A percentile compares a stretch with the other conserved stretches of the same genome.
phyloP scores from a whole-genome alignment of 2,888 invertebrate species.

The Diabrotica balteata region DNA sequence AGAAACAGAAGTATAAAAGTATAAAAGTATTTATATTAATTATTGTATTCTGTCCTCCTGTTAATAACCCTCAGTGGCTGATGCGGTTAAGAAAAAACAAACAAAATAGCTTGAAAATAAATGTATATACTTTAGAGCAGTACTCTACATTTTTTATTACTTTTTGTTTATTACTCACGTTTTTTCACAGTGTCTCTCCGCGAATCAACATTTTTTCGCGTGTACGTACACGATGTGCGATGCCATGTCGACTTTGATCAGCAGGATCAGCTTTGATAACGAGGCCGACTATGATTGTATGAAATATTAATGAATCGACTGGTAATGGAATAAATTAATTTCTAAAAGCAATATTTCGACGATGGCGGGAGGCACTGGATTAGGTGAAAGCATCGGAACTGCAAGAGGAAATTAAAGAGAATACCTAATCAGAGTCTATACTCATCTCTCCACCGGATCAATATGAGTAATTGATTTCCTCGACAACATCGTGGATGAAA shows the following conservation, averaged over 20 bases:
- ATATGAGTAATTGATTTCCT: constrained; percentile 55
- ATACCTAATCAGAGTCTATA: constrained; percentile 59
- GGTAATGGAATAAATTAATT: constrained; percentile 66
- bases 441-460: constrained; percentile 42
- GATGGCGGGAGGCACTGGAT: constrained; percentile 47
- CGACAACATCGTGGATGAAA: constrained; percentile 4
- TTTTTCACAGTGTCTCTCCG: constrained; percentile 4
- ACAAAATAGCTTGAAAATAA: no score
- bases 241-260: constrained; percentile 58
- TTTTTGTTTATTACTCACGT: no score
- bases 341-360: constrained; percentile 63
- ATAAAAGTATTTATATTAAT: no score
- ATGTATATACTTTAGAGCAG: no score
- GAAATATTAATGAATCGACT: constrained; percentile 65
- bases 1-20: no score
- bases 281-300: constrained; percentile 59
- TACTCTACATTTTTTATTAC: no score
- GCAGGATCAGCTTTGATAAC: constrained; percentile 57
- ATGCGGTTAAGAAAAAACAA: no score
- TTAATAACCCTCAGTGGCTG: no score
- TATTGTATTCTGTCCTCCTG: no score
- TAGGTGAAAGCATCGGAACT: constrained; percentile 53
- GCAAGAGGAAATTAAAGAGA: constrained; percentile 62
- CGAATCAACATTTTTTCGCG: constrained; percentile 3
- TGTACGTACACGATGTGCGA: constrained; percentile 9